Base-by-base conservation (phyloP, 2,888 invertebrate species). In the Drepana falcataria region DNA sequence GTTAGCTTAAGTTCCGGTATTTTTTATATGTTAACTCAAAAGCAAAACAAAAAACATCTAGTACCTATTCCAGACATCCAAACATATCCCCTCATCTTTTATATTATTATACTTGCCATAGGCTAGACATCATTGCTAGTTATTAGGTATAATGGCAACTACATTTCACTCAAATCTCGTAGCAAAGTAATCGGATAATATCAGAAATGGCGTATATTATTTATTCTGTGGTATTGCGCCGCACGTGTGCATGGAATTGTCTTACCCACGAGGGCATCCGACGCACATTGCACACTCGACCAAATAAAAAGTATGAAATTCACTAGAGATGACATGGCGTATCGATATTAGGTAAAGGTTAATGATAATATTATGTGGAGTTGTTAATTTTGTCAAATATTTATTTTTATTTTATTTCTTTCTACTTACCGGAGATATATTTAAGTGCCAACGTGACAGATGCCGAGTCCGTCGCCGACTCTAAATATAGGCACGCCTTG, bases 161-260 rank as follows among this genome's bases (percentile, higher is more conserved):
- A 71, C 70, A 68, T 68, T 74, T 73, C 70, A 73, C 77, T 77
- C 70, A 67, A 71, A 74, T 75, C 66, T 69, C 57, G 60, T 55
- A 61, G 57, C 65, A 81, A 84, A 84, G 82, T 83, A 83, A 85
- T 84, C 82, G 79, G 70, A 68, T 73, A 77, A 78, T 79, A 71
- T 77, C 65, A 68, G 66, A 73, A 79, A 77, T 71, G 66, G 64
- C 64, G 68, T 72, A 73, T 75, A 77, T 76, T 76, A 75, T 68
- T 44, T 59, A 59, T 52, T 64, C 68, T 63, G 59, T 59, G 70
- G 68, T 66, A 62, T 57, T 62, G 60, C 71, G 72, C 44, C 76
- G 81, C 85, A 83, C 85, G 83, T 82, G 84, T 81, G 69, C 72
- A 74, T 69, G 61, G 79, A 67, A 86, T 86, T 84, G 79, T 85